Conservation (phyloP, 2,888 invertebrate genomes). For the Oscheius sp. region DNA sequence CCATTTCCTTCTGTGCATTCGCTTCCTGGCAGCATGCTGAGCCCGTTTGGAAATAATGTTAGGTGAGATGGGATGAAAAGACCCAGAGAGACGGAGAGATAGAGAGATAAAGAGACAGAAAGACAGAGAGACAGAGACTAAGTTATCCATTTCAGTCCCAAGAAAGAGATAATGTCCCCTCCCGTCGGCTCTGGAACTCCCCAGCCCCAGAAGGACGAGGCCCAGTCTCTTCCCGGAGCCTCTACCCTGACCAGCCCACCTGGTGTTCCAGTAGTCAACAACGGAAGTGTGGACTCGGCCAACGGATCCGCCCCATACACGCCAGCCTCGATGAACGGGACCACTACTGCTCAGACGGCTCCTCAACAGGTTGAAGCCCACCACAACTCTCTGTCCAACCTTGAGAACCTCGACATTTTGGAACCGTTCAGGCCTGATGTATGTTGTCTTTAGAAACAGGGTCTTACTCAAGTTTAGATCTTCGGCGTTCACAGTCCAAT, state of each 20-base stretch:
- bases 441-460: background rate
- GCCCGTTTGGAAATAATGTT: constrained; percentile 31
- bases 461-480: background rate
- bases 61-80: constrained; percentile 4
- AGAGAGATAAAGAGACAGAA: background rate
- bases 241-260: constrained; percentile 17
- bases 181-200: constrained; percentile 30
- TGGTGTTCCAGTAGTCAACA: constrained; percentile 17
- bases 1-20: constrained; percentile 22
- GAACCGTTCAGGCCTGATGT: constrained; percentile 30
- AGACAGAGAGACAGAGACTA: background rate
- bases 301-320: constrained; percentile 38
- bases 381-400: background rate
- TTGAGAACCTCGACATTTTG: constrained; percentile 19
- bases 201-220: constrained; percentile 2
- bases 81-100: constrained; percentile 4
- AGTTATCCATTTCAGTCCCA: constrained; percentile 20
- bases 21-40: constrained; percentile 26
- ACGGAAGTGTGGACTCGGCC: constrained; percentile 33
- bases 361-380: constrained; percentile 21
- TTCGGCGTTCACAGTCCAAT: constrained; percentile 4
- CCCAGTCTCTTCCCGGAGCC: constrained; percentile 14
- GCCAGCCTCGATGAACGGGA: constrained; percentile 37
- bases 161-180: constrained; percentile 26
- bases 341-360: background rate